Percentiles rank a stretch among this genome's conserved stretches.
These are phyloP conservation scores for Chaenogobius annularis DNA, from an alignment of 2,113 vertebrate genomes.

Conservation along the genomic window DNA sequence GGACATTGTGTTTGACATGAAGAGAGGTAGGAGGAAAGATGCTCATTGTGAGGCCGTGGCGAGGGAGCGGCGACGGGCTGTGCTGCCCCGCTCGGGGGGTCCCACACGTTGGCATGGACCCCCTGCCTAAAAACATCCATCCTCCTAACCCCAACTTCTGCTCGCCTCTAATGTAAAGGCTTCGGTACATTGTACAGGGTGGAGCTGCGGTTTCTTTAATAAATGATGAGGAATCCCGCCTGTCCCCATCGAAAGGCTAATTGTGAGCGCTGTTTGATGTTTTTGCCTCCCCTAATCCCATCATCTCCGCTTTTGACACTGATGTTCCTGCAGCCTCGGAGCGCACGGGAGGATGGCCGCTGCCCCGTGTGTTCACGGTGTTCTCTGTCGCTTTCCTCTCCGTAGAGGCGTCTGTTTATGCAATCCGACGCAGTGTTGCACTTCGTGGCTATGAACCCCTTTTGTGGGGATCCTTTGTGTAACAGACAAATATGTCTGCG, in stretches of 20 bases:
- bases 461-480: slow-evolving; percentile 33
- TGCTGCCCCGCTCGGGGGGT: slow-evolving; percentile 46
- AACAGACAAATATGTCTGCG: slow-evolving; percentile 47
- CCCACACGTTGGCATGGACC: slow-evolving; percentile 39
- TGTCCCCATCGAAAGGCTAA: slow-evolving; percentile 30
- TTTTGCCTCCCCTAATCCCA: slow-evolving; percentile 13
- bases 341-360: slow-evolving; percentile 34
- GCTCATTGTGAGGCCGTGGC: slow-evolving; percentile 27
- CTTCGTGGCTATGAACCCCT: slow-evolving; percentile 23
- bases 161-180: slow-evolving; percentile 2
- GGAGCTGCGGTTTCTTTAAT: slow-evolving; percentile 72
- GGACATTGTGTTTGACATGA: slow-evolving; percentile 19
- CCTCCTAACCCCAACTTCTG: not conserved
- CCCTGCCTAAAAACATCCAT: slow-evolving; percentile 19
- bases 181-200: slow-evolving; percentile 51
- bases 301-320: slow-evolving; percentile 27
- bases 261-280: slow-evolving; percentile 37
- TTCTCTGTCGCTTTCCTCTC: slow-evolving; percentile 27
- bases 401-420: slow-evolving; percentile 53
- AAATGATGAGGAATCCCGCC: slow-evolving; percentile 66
- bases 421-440: slow-evolving; percentile 62
- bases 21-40: slow-evolving; percentile 25
- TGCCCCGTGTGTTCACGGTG: slow-evolving; percentile 16
- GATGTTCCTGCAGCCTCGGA: slow-evolving; percentile 27
- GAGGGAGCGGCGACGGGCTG: slow-evolving; percentile 52